Conservation (phyloP, 2,113 vertebrate genomes). For the Hippocampus guttulatus region DNA sequence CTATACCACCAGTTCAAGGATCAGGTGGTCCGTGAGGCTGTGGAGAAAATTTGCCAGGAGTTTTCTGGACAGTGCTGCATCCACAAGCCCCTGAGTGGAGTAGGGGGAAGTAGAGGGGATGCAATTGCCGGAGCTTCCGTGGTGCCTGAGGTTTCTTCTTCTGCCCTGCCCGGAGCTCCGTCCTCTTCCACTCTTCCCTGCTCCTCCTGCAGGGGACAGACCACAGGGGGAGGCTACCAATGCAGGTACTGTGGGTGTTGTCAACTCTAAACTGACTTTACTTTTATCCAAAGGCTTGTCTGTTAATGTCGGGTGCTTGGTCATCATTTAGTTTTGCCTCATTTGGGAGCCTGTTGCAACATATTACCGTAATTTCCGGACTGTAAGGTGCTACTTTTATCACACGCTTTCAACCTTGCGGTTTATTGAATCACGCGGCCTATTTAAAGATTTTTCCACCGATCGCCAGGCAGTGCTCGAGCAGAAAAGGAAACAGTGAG, state of each 20-base stretch:
- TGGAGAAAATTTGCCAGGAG: constrained; percentile 90
- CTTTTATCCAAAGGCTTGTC: not conserved
- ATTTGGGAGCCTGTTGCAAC: no score
- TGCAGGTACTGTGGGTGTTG: constrained; percentile 78
- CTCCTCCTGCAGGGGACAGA: constrained; percentile 81
- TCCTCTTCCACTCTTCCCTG: constrained; percentile 77
- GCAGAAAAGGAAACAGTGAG: no score
- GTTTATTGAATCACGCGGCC: no score
- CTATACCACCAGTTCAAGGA: constrained; percentile 82
- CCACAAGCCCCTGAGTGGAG: constrained; percentile 66
- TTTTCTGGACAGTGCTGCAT: constrained; percentile 84
- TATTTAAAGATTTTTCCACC: no score
- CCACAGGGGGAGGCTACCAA: constrained; percentile 88
- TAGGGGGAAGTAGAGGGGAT: constrained; percentile 37
- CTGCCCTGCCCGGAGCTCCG: constrained; percentile 64
- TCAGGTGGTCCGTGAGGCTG: constrained; percentile 89
- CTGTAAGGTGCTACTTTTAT: no score
- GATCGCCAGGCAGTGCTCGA: no score
- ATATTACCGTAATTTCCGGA: no score
- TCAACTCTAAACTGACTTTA: not conserved
- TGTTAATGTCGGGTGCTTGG: no score
- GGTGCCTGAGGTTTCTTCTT: constrained; percentile 56
- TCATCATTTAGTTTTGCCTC: no score
- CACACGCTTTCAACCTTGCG: no score
- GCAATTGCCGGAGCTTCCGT: constrained; percentile 51